These are phyloP conservation scores for Halictus ligatus DNA, from an alignment of 2,888 invertebrate genomes.

Conservation along the genomic window DNA sequence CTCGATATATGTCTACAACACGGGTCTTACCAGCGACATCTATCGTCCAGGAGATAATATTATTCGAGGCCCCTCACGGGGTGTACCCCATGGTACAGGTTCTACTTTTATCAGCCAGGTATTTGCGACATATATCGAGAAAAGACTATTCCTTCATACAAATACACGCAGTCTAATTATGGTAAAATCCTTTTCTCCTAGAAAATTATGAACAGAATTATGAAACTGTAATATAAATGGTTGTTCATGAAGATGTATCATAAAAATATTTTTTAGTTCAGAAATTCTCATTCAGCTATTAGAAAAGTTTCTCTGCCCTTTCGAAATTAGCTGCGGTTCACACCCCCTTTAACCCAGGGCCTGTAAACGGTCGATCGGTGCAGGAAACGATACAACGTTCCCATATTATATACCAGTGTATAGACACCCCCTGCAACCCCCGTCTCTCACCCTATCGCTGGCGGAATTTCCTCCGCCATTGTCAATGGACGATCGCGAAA, in stretches of 20 bases:
- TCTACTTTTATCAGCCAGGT: too few relatives aligned
- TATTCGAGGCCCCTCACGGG: too few relatives aligned
- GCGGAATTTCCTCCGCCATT: slow-evolving; percentile 28
- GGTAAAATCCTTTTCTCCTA: not conserved
- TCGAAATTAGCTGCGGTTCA: not conserved
- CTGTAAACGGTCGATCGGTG: slow-evolving; percentile 12
- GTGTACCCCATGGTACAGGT: too few relatives aligned
- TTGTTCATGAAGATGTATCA: not conserved
- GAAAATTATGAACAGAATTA: not conserved
- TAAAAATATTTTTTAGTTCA: not conserved
- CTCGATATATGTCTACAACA: too few relatives aligned
- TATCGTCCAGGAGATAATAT: too few relatives aligned
- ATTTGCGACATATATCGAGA: too few relatives aligned
- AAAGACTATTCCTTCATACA: too few relatives aligned
- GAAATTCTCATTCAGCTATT: slow-evolving; percentile 2
- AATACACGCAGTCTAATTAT: not conserved
- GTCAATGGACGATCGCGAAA: slow-evolving; percentile 34
- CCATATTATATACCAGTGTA: slow-evolving; percentile 22
- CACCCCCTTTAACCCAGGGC: not conserved
- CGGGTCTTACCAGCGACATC: too few relatives aligned
- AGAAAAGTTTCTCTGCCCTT: not conserved
- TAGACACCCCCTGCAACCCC: not conserved
- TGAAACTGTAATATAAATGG: not conserved
- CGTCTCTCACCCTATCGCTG: not conserved
- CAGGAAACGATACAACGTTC: slow-evolving; percentile 33